phyloP scores from a whole-genome alignment of 2,113 vertebrate genomes.

The Meleagris gallopavo region DNA sequence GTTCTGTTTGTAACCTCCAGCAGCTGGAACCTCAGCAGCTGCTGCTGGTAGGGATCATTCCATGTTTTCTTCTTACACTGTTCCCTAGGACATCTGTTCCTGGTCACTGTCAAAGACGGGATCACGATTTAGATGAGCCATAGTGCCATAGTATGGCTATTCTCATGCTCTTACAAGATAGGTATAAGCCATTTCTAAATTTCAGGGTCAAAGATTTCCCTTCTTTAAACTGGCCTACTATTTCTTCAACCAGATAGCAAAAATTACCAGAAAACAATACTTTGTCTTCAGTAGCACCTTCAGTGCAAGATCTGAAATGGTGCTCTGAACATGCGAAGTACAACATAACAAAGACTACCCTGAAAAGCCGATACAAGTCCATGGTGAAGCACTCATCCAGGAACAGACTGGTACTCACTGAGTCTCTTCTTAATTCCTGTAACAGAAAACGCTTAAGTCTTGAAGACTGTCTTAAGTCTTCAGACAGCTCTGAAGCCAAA shows the following conservation, averaged over 20 bases:
- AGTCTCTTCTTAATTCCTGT: neutral
- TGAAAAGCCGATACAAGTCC: neutral
- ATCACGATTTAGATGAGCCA: neutral
- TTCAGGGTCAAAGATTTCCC: neutral
- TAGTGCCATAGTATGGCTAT: neutral
- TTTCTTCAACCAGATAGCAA: neutral
- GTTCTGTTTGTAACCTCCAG: neutral
- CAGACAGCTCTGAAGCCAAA: neutral
- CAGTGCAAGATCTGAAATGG: neutral
- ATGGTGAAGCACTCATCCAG: neutral
- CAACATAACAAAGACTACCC: neutral
- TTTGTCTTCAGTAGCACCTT: neutral
- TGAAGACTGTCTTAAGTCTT: neutral
- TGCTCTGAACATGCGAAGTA: neutral
- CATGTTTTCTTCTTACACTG: neutral
- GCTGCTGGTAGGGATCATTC: rapidly evolving
- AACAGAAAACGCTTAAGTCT: neutral
- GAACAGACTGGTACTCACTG: neutral
- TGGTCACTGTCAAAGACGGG: neutral
- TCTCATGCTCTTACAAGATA: neutral
- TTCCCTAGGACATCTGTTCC: neutral
- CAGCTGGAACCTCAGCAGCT: neutral
- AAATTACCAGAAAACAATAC: neutral
- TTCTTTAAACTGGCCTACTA: neutral
- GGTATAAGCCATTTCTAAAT: neutral